phyloP scores from a whole-genome alignment of 1,140 invertebrate genomes.

The Nephotettix cincticeps region DNA sequence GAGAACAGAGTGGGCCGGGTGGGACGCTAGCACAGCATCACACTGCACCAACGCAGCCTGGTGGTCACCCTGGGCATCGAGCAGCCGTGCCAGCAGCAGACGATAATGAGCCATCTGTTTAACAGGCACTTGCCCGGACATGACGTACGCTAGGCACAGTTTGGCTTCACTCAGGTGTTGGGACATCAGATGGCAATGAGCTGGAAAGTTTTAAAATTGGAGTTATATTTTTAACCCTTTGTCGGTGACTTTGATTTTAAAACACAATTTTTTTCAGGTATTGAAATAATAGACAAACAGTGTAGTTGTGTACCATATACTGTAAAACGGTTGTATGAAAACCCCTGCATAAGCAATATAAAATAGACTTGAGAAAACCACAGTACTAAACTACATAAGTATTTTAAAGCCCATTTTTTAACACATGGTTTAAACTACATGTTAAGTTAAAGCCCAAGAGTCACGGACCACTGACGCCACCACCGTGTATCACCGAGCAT shows the following conservation, averaged over 20 bases:
- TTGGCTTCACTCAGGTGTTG: neutral
- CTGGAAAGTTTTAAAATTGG: no score
- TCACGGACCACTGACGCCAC: no score
- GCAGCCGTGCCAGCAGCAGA: neutral
- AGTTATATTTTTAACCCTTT: no score
- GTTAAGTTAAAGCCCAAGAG: no score
- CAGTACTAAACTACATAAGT: neutral
- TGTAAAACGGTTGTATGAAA: neutral
- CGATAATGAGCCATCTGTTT: neutral
- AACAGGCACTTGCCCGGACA: neutral
- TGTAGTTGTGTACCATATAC: neutral
- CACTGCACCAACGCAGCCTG: neutral
- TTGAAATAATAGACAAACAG: neutral
- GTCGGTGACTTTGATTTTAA: no score
- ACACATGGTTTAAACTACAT: no score
- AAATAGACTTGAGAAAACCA: neutral
- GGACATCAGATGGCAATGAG: neutral
- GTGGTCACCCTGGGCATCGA: neutral
- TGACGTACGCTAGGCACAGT: neutral
- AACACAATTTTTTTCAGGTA: neutral
- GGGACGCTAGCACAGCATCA: neutral
- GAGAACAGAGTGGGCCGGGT: neutral
- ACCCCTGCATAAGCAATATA: neutral
- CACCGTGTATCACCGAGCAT: no score
- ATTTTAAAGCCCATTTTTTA: no score